Conservation (phyloP, 1,140 invertebrate species). For the Drosophila asahinai region DNA sequence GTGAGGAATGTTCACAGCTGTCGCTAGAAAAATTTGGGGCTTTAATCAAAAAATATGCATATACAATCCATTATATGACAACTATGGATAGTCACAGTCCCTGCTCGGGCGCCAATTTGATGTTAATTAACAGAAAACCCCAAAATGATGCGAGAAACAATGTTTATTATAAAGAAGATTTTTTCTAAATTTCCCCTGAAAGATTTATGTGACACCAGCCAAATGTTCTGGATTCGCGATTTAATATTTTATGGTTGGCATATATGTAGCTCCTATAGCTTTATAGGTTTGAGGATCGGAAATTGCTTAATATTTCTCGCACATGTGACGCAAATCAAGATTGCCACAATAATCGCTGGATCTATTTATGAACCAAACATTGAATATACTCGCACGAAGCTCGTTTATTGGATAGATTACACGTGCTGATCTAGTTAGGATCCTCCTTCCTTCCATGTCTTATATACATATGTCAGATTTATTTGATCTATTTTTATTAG, state of each 20-base stretch:
- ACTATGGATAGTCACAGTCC: no score
- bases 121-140: no score
- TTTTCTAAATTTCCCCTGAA: background rate
- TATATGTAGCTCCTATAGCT: background rate
- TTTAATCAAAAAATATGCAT: no score
- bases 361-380: conserved; percentile 12
- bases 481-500: conserved; percentile 18
- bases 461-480: conserved; percentile 16
- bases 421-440: conserved; percentile 12
- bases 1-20: no score
- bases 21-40: no score
- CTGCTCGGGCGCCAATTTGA: no score
- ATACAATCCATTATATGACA: no score
- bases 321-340: conserved; percentile 21
- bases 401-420: conserved; percentile 6
- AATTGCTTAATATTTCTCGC: conserved; percentile 4
- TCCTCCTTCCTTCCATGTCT: background rate
- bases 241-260: conserved; percentile 11
- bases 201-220: conserved; percentile 14
- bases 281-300: background rate
- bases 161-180: background rate
- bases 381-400: background rate
- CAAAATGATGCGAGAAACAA: no score
- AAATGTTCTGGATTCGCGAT: conserved; percentile 3
- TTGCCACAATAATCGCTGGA: background rate